phyloP scores from a whole-genome alignment of 1,140 invertebrate genomes.

The Polypedilum pembai region DNA sequence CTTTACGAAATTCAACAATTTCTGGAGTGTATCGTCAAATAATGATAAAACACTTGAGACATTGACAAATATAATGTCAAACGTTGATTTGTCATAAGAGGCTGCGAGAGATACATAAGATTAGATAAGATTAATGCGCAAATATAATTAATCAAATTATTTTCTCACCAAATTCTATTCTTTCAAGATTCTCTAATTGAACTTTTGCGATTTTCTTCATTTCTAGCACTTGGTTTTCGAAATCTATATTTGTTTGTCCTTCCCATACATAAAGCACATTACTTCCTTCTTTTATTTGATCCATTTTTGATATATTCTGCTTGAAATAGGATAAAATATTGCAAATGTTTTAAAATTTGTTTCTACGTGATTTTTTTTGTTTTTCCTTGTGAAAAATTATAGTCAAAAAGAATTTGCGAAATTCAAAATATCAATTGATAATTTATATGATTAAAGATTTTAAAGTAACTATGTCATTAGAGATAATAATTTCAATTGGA shows the following conservation, averaged over 20 bases:
- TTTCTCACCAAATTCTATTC: not conserved
- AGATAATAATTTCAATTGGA: no score
- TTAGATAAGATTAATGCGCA: not conserved
- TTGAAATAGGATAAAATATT: no score
- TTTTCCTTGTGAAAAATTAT: no score
- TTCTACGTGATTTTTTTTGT: no score
- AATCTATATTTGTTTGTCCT: not conserved
- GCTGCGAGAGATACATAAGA: conserved; percentile 40
- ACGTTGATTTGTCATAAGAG: conserved; percentile 47
- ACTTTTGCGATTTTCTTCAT: conserved; percentile 20
- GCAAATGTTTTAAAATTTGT: no score
- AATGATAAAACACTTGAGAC: conserved; percentile 43
- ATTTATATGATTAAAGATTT: no score
- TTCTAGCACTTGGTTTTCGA: not conserved
- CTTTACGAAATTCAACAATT: conserved; percentile 51
- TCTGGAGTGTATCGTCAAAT: conserved; percentile 46
- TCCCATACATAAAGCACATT: not conserved
- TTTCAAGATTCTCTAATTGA: not conserved
- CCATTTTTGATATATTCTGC: not conserved
- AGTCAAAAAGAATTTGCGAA: no score
- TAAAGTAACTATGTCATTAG: no score
- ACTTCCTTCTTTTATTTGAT: conserved; percentile 1
- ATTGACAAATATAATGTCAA: conserved; percentile 53
- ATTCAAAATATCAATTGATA: no score
- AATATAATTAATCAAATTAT: not conserved